Base-by-base conservation (phyloP, 2,888 invertebrate species). In the Proisotoma minuta region DNA sequence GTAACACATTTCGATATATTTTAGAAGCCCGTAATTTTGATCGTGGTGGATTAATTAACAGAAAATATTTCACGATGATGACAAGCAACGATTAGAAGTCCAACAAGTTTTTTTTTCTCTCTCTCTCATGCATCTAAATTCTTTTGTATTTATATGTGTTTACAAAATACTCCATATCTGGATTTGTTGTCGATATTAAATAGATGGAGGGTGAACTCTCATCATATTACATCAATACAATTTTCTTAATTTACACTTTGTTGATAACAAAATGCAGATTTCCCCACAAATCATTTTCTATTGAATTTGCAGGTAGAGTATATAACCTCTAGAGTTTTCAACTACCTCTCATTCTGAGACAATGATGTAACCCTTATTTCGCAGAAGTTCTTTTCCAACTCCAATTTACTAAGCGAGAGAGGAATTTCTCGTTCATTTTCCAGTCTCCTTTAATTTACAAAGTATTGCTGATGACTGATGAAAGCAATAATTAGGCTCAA, bases 21-120 rank as follows among this genome's bases (percentile, higher is more conserved):
- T 63, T 57, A 48, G 60, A 51, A 66, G 59, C 62, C 62, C 61
- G 66, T 66, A 69, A 64, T 66, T 69, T 69, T 57, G 51, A 61
- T 57, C 52, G 57, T 63, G 40, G 65, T 59, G 66, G 66, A 69
- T 66, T 69, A 69, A 69, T 69, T 69, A 69, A 69, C 61, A 59
- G 59, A 64, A 64, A 66, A 65, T 66, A 69, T 69, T 69, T 69
- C 66, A 62, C n/a, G n/a, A n/a, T 60, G 69, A 66, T 69, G 69
- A 69, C 69, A 69, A 61, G 62, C 27, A 58, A 50, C 58, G 62
- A 59, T 59, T 59, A 64, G 62, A 62, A 60, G 61, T 47, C 58
- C 63, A 63, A 56, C 65, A 63, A 68, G 65, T 68, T 68, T 65
- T 66, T 63, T 59, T 65, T 57, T 15, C 22, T 54, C 26, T n/a